Conservation (phyloP, 2,797 vertebrate genomes). For the Gallinago nigripennis region DNA sequence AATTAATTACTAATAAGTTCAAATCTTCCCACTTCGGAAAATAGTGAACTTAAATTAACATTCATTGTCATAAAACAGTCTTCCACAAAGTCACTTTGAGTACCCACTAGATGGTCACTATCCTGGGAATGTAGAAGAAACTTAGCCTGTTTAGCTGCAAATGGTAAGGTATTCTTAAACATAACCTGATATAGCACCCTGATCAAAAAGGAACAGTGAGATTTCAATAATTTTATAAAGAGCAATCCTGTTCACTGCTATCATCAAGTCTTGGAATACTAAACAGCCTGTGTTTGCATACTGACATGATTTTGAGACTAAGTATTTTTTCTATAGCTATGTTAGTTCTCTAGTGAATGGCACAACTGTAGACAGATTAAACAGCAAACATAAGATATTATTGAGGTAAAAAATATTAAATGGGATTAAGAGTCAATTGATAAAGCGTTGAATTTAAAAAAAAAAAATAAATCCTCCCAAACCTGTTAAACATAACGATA, state of each 20-base stretch:
- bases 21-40: neutral
- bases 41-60: neutral
- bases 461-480: neutral
- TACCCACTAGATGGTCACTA: neutral
- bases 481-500: neutral
- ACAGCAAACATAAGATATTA: neutral
- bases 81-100: neutral
- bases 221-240: neutral
- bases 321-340: neutral
- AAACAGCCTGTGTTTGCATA: neutral
- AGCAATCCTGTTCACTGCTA: accelerated
- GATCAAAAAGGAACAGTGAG: neutral
- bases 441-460: neutral
- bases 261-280: neutral
- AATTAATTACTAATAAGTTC: neutral
- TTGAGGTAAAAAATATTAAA: neutral
- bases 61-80: neutral
- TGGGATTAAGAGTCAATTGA: neutral
- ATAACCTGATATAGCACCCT: neutral
- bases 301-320: neutral
- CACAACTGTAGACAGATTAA: neutral
- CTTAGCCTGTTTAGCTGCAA: neutral
- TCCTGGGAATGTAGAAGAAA: neutral
- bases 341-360: neutral
- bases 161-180: neutral